Conservation (phyloP, 2,888 invertebrate genomes). For the Teinopalpus imperialis region DNA sequence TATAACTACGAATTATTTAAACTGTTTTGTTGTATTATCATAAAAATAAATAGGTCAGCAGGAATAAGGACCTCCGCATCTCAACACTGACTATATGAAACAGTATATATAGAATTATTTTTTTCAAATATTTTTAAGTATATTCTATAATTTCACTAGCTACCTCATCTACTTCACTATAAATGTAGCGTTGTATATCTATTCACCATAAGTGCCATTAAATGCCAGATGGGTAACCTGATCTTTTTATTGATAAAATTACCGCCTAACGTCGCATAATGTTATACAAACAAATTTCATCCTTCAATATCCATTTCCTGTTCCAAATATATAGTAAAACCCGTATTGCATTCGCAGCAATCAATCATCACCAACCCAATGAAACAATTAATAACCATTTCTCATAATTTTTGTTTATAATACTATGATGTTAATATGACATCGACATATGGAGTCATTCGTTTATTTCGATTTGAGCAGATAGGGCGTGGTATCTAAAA, state of each 20-base stretch:
- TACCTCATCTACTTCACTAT: too few relatives aligned
- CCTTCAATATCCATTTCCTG: neutral
- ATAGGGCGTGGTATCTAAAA: neutral
- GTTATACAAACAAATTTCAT: neutral
- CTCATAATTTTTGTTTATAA: too few relatives aligned
- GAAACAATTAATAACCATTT: too few relatives aligned
- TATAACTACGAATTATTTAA: too few relatives aligned
- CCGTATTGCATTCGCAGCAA: neutral
- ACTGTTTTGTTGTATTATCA: too few relatives aligned
- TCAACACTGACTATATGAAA: too few relatives aligned
- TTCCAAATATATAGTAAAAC: neutral
- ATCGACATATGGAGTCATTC: neutral
- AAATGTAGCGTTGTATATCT: too few relatives aligned
- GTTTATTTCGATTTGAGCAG: neutral
- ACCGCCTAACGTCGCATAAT: neutral
- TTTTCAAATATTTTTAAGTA: too few relatives aligned
- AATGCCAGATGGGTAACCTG: slow-evolving; percentile 18
- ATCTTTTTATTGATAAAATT: slow-evolving; percentile 17
- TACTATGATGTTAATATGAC: neutral
- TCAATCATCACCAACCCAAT: neutral
- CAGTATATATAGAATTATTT: too few relatives aligned
- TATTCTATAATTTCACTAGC: too few relatives aligned
- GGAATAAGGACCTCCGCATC: too few relatives aligned
- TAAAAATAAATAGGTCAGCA: too few relatives aligned
- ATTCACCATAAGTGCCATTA: slow-evolving; percentile 2